phyloP scores from a whole-genome alignment of 2,888 invertebrate genomes.

The Volucella inflata region DNA sequence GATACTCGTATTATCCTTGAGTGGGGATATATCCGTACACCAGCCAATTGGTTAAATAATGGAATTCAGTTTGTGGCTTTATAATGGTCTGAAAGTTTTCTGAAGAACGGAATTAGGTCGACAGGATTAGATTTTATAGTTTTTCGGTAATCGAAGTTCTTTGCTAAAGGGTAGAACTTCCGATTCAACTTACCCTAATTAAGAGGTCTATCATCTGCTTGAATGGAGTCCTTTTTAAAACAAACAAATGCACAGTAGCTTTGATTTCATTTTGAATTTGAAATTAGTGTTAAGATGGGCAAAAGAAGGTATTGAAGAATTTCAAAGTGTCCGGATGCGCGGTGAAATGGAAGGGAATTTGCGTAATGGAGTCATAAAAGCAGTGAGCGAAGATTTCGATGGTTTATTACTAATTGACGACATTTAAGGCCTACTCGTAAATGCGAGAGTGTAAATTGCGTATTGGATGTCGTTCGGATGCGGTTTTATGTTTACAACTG shows the following conservation, averaged over 20 bases:
- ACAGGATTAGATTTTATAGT: slow-evolving; percentile 49
- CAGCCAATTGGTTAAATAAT: slow-evolving; percentile 7
- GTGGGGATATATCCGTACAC: not conserved
- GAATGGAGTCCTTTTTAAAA: no score
- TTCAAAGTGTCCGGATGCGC: no score
- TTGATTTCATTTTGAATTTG: no score
- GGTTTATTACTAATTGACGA: not conserved
- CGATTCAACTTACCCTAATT: no score
- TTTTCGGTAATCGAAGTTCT: slow-evolving; percentile 25
- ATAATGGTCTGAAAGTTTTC: not conserved
- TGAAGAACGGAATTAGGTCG: slow-evolving; percentile 9
- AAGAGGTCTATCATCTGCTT: no score
- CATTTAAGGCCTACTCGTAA: not conserved
- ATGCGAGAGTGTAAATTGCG: not conserved
- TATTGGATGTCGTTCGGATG: no score
- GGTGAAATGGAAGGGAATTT: not conserved
- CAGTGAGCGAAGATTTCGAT: not conserved
- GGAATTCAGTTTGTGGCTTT: slow-evolving; percentile 1
- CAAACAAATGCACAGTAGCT: no score
- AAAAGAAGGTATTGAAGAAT: no score
- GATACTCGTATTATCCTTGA: slow-evolving; percentile 30
- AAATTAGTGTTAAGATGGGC: no score
- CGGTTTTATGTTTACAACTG: no score
- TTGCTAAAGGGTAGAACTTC: no score
- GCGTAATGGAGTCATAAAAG: slow-evolving; percentile 20